Evolutionary conservation across 2,888 invertebrate species (phyloP).

Genomic region (Galeruca laticollis): DNA sequence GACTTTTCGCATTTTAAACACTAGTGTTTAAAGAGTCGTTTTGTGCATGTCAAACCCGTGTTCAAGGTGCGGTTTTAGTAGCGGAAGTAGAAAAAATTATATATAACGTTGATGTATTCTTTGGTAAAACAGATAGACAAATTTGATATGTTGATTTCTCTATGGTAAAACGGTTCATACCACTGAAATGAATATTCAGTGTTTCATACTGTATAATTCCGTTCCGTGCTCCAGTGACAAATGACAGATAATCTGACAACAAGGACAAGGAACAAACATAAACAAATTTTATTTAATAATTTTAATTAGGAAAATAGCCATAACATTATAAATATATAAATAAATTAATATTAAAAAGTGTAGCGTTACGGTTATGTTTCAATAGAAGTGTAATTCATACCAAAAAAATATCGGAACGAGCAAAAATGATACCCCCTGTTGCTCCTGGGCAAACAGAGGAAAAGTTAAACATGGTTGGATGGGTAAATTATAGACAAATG

Average conservation of each 20-base stretch:
- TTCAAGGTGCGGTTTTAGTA: too few species aligned
- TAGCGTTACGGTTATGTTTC: neutral
- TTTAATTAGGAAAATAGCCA: neutral
- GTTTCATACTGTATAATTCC: too few species aligned
- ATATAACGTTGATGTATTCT: too few species aligned
- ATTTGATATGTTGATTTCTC: too few species aligned
- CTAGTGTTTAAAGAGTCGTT: too few species aligned
- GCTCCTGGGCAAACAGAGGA: slow-evolving; percentile 64
- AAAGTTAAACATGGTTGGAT: slow-evolving; percentile 66
- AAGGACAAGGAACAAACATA: neutral
- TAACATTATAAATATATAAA: neutral
- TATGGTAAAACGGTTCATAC: too few species aligned
- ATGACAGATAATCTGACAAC: neutral
- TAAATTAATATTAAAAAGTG: neutral
- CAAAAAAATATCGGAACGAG: slow-evolving; percentile 37
- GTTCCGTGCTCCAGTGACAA: neutral
- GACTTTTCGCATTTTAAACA: too few species aligned
- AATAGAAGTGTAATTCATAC: slow-evolving; percentile 3
- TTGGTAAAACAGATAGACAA: too few species aligned
- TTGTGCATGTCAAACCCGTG: too few species aligned
- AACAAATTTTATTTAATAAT: neutral
- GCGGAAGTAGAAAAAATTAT: too few species aligned
- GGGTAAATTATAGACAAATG: slow-evolving; percentile 57
- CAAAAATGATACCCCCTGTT: slow-evolving; percentile 66
- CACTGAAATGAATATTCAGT: too few species aligned